Percentiles rank a stretch among this genome's conserved stretches.
These are phyloP conservation scores for Cotesia congregata DNA, from an alignment of 2,888 invertebrate genomes.

Conservation along the genomic window DNA sequence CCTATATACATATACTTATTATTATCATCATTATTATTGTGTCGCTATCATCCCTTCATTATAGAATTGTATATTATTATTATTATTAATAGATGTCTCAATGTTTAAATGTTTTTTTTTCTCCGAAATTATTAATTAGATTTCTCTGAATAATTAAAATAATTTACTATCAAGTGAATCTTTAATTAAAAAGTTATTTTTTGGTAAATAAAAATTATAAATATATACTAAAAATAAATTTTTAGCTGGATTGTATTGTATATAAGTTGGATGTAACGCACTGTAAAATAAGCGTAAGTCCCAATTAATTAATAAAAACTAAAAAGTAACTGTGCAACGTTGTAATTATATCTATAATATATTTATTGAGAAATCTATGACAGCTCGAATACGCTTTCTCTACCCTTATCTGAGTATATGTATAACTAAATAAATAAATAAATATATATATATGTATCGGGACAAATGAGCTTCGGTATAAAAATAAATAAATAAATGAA, in stretches of 20 bases:
- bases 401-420: neutral
- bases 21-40: conserved; percentile 41
- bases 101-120: too few relatives aligned
- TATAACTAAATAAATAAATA: conserved; percentile 27
- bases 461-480: conserved; percentile 10
- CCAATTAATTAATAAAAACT: conserved; percentile 15
- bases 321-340: conserved; percentile 51
- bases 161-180: too few relatives aligned
- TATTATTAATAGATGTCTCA: conserved; percentile 21
- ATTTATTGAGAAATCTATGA: conserved; percentile 44
- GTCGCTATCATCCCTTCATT: conserved; percentile 40
- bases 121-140: too few relatives aligned
- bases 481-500: neutral
- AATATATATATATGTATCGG: conserved; percentile 21
- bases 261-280: conserved; percentile 46
- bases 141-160: too few relatives aligned
- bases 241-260: conserved; percentile 46
- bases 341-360: conserved; percentile 52
- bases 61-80: conserved; percentile 34
- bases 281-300: conserved; percentile 53
- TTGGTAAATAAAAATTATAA: neutral
- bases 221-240: conserved; percentile 38
- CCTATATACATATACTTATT: conserved; percentile 16
- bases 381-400: conserved; percentile 11
- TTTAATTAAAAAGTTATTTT: too few relatives aligned